Conservation (phyloP, 2,113 vertebrate species). For the Poicephalus gulielmi region DNA sequence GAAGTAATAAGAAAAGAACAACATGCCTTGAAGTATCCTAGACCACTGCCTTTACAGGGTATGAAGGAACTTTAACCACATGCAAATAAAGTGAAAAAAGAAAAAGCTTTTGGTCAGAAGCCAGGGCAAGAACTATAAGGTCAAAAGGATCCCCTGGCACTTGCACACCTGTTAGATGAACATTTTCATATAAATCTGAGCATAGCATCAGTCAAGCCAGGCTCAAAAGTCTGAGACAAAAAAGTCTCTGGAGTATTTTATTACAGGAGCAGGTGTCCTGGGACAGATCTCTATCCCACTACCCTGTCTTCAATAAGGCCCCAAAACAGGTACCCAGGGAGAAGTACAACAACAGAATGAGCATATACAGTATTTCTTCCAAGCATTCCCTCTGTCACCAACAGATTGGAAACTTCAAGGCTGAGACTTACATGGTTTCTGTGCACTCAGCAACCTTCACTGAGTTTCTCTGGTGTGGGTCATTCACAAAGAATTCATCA, state of each 20-base stretch:
- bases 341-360: not conserved
- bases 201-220: not conserved
- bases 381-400: fast-evolving
- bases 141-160: not conserved
- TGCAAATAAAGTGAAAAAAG: not conserved
- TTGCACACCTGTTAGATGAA: not conserved
- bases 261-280: not conserved
- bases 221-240: not conserved
- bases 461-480: not conserved
- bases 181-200: not conserved
- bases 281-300: not conserved
- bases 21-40: not conserved
- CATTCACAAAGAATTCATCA: not conserved
- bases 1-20: not conserved
- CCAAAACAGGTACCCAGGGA: not conserved
- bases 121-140: not conserved
- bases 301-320: not conserved
- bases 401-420: not conserved
- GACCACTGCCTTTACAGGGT: not conserved
- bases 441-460: not conserved
- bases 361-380: not conserved
- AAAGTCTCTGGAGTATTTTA: not conserved
- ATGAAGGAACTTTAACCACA: not conserved
- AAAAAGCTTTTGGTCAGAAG: not conserved
- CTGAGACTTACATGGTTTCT: not conserved